A percentile compares a stretch with the other conserved stretches of the same genome.
Conservation (phyloP, 2,888 invertebrate genomes). For the Leucophenga montana region DNA sequence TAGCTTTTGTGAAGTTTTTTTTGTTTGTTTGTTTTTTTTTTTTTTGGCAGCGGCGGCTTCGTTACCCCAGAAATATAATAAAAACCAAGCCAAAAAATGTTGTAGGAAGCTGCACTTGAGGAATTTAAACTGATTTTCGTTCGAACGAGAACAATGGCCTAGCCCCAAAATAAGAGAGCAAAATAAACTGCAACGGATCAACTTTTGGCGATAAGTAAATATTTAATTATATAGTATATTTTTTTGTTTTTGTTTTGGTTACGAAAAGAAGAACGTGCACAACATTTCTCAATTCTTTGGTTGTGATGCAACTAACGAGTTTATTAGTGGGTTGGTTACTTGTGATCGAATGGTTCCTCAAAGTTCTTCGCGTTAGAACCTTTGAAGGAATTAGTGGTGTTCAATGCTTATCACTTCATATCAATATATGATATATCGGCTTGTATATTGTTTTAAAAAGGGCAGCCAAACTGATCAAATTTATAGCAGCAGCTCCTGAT, state of each 20-base stretch:
- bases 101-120: neutral
- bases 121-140: conserved; percentile 23
- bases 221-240: conserved; percentile 35
- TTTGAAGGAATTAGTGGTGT: too few species aligned
- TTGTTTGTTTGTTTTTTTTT: neutral
- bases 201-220: conserved; percentile 35
- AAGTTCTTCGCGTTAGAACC: too few species aligned
- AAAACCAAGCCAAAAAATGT: neutral
- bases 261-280: conserved; percentile 10
- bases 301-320: conserved; percentile 1
- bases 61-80: conserved; percentile 4
- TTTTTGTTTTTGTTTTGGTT: conserved; percentile 9
- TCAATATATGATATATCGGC: too few species aligned
- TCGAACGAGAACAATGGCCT: conserved; percentile 25
- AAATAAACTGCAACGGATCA: conserved; percentile 28
- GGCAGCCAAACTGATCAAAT: conserved; percentile 42
- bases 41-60: conserved; percentile 12
- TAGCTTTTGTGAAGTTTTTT: conserved; percentile 16
- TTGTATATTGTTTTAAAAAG: too few species aligned
- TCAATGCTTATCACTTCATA: too few species aligned
- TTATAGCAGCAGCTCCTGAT: conserved; percentile 66
- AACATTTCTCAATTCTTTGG: conserved; percentile 13
- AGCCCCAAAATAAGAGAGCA: neutral
- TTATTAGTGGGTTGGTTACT: neutral
- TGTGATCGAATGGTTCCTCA: too few species aligned